Conservation (phyloP, 2,113 vertebrate genomes). For the Scolopax mira region DNA sequence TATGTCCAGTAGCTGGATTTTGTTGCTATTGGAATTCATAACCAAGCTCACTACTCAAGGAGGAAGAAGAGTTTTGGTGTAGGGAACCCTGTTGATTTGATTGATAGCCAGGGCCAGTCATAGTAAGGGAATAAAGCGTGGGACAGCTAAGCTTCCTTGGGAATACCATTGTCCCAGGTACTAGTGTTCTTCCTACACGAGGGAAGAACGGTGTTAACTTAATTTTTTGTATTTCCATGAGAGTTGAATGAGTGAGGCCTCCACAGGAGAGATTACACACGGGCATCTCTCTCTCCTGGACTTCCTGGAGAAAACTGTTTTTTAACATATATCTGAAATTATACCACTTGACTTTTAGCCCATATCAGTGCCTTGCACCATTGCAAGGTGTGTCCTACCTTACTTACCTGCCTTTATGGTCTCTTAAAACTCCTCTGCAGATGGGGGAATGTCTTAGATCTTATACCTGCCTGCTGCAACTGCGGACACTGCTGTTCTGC, state of each 20-base stretch:
- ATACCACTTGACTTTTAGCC: not conserved
- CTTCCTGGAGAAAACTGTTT: not conserved
- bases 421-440: not conserved
- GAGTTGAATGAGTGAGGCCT: not conserved
- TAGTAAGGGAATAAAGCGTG: not conserved
- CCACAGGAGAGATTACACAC: not conserved
- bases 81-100: not conserved
- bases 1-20: not conserved
- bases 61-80: constrained; percentile 40
- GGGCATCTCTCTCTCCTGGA: not conserved
- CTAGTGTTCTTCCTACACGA: not conserved
- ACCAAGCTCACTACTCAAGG: constrained; percentile 15
- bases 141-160: not conserved
- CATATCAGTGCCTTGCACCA: not conserved
- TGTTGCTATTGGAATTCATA: constrained; percentile 1
- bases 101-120: not conserved
- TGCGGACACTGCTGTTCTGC: not conserved
- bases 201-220: not conserved
- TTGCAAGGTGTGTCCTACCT: not conserved
- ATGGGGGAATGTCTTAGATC: not conserved
- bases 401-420: not conserved
- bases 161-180: not conserved
- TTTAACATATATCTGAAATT: not conserved
- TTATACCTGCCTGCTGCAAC: not conserved
- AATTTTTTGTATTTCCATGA: not conserved